phyloP scores from a whole-genome alignment of 2,797 vertebrate species.

The Nothura maculosa region DNA sequence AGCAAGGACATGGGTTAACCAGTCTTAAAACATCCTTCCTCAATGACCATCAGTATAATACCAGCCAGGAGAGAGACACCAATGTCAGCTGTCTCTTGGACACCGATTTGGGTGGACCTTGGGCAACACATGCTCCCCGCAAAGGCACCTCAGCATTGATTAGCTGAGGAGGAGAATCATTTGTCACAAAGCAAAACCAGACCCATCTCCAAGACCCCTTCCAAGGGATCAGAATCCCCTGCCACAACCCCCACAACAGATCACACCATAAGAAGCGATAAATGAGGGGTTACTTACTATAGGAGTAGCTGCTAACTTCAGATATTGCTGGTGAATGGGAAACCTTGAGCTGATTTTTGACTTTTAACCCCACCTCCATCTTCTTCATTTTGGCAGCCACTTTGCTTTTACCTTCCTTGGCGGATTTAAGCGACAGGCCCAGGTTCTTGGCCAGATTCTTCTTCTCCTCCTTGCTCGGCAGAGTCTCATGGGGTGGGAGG shows the following conservation, averaged over 20 bases:
- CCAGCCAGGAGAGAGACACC: not conserved
- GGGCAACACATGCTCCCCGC: not conserved
- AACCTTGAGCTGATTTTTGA: conserved; percentile 90
- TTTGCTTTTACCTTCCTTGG: conserved; percentile 92
- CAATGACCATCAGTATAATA: not conserved
- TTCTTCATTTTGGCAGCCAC: conserved; percentile 85
- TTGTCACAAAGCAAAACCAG: not conserved
- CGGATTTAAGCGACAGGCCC: conserved; percentile 80
- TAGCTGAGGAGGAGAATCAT: not conserved
- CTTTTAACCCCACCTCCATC: conserved; percentile 86
- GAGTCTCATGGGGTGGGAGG: conserved; percentile 76
- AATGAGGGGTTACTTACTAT: conserved; percentile 89
- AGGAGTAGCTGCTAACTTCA: conserved; percentile 97
- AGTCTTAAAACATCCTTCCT: not conserved
- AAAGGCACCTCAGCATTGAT: not conserved
- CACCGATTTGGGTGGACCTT: not conserved
- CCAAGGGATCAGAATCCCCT: not conserved
- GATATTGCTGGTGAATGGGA: conserved; percentile 91
- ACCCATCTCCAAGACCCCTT: not conserved
- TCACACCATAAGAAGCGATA: not conserved
- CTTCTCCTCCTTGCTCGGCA: conserved; percentile 84
- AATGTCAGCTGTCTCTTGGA: not conserved
- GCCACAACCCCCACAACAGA: not conserved
- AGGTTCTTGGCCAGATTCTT: conserved; percentile 85
- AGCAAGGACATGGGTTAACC: not conserved